Evolutionary conservation across 2,888 invertebrate genomes (phyloP).

Genomic region (Agrochola circellaris): DNA sequence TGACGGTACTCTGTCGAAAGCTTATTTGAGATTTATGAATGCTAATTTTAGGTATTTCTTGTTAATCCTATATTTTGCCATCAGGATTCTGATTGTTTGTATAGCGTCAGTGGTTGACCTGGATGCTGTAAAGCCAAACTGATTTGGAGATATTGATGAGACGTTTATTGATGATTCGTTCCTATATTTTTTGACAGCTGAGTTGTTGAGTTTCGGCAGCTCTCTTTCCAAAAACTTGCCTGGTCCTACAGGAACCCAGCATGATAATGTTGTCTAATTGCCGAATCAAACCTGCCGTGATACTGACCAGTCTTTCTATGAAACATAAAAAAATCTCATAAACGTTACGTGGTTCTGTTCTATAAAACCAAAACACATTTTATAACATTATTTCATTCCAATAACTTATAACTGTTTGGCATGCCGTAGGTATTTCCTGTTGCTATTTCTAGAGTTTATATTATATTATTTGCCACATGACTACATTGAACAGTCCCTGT

Average conservation of each 20-base stretch:
- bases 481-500: conserved; percentile 20
- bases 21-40: too few species aligned
- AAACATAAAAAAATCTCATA: background rate
- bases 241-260: background rate
- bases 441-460: conserved; percentile 44
- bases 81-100: too few species aligned
- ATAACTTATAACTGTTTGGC: conserved; percentile 39
- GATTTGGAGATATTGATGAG: too few species aligned
- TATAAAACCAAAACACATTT: conserved; percentile 18
- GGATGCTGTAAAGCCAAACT: too few species aligned
- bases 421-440: conserved; percentile 49
- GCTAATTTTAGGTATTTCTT: too few species aligned
- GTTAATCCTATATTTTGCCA: too few species aligned
- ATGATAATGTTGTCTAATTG: background rate
- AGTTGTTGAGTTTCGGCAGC: background rate
- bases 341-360: background rate
- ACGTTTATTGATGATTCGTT: too few species aligned
- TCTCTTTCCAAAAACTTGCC: background rate
- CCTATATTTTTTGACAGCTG: too few species aligned
- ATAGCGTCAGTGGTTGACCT: too few species aligned
- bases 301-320: background rate
- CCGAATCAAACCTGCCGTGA: background rate
- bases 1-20: too few species aligned
- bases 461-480: conserved; percentile 18
- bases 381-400: conserved; percentile 34